Evolutionary conservation across 2,888 invertebrate genomes (phyloP), one percentile per base, ranked within the genome.

Genomic region (Leucophora obtusa): DNA sequence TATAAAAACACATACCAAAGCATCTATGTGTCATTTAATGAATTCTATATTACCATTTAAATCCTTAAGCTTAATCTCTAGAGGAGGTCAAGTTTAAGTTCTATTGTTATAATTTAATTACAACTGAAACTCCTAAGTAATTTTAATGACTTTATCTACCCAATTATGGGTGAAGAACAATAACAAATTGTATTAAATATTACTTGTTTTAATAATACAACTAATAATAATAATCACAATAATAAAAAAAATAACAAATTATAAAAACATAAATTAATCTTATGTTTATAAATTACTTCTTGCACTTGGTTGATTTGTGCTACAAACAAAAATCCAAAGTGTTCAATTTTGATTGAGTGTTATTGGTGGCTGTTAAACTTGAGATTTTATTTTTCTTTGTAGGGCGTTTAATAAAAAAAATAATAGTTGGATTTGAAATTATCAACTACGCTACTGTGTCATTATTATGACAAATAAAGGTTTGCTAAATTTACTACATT

Each of bases 401-500:
- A 62, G 70, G 76, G 65, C 70, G 70, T 70, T 65, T 33, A 54
- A 60, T 38, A 14, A 51, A 50, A 33, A 21, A 38, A 47, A 11
- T 47, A 47, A 62, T 70, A 1, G 7, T 28, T 28, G 21, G 11
- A 62, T 62, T 71, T 62, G 4, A 54, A 54, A 74, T 74, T 59
- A 66, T 38, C 38, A 60, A 69, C 47, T 62, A 47, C 33, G 51
- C 28, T 51, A 51, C 62, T 59, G 63, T 70, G 65, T 65, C 65
- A 76, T 70, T 76, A 76, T 70, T 70, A 70, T 58, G 76, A 63
- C 70, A 76, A 76, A 65, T 70, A 76, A 65, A 70, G 53, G 43
- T 59, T 65, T 53, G 33, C 65, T 59, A 35, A 51, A 70, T 70
- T 51, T 70, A 58, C 18, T 58, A 51, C 47, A 51, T 50, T 70